Conservation (phyloP, 2,797 vertebrate genomes). For the Prunella strophiata region DNA sequence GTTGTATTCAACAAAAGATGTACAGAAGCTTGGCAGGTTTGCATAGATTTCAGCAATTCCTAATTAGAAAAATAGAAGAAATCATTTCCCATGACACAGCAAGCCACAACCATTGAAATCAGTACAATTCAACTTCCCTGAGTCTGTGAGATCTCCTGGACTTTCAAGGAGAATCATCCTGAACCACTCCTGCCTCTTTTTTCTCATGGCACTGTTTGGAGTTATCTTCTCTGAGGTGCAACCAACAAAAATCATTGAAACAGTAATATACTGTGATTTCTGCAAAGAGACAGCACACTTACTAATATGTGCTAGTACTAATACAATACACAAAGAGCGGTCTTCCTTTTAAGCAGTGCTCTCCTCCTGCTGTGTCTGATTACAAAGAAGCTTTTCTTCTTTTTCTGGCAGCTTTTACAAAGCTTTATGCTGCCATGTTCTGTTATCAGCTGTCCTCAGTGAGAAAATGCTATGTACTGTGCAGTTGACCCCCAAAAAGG, state of each 20-base stretch:
- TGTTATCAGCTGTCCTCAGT: background rate
- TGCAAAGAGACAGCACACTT: background rate
- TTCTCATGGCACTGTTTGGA: background rate
- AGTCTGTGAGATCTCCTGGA: background rate
- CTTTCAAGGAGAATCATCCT: background rate
- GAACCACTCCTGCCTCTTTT: background rate
- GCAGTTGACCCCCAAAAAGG: background rate
- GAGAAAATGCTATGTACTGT: background rate
- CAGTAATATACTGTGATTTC: background rate
- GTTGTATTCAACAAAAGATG: background rate
- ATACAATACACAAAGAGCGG: background rate
- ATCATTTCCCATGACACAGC: background rate
- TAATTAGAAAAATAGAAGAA: constrained; percentile 8
- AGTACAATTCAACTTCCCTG: background rate
- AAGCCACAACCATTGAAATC: background rate
- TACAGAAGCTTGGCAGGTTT: background rate
- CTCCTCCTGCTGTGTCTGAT: background rate
- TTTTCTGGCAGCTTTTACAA: background rate
- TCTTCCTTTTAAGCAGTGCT: background rate
- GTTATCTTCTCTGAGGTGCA: background rate
- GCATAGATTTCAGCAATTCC: constrained; percentile 15
- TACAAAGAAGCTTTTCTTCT: background rate
- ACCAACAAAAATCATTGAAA: background rate
- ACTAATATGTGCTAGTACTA: background rate
- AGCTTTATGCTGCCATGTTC: background rate